A percentile compares a stretch with the other conserved stretches of the same genome.
phyloP scores from a whole-genome alignment of 2,888 invertebrate genomes.

The Calephelis perditalis region DNA sequence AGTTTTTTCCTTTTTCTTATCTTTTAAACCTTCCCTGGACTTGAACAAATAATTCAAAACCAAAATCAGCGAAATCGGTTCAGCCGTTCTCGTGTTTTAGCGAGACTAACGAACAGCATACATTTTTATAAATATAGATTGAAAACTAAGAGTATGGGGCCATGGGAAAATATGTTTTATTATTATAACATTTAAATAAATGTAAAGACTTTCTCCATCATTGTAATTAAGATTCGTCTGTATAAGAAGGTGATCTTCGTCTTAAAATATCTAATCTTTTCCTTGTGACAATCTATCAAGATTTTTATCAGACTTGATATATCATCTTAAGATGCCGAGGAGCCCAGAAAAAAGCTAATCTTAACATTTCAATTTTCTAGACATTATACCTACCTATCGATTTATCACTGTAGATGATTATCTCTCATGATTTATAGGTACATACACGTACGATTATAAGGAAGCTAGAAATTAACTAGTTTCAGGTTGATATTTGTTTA shows the following conservation, averaged over 20 bases:
- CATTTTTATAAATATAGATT: no score
- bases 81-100: no score
- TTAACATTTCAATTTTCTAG: no score
- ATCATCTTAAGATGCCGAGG: constrained; percentile 1
- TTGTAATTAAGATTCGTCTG: neutral
- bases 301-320: constrained; percentile 4
- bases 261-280: neutral
- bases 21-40: no score
- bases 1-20: no score
- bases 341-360: neutral
- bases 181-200: no score
- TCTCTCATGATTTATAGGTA: neutral
- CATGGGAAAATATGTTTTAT: no score
- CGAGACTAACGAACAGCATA: no score
- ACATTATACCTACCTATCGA: neutral
- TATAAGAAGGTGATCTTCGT: neutral
- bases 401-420: neutral
- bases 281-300: constrained; percentile 3
- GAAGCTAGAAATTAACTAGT: constrained; percentile 16
- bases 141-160: no score
- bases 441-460: constrained; percentile 1
- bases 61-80: no score
- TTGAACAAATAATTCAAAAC: no score
- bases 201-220: neutral
- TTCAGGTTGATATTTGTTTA: constrained; percentile 19